phyloP scores from a whole-genome alignment of 1,140 invertebrate genomes.

The Drosophila kikkawai region DNA sequence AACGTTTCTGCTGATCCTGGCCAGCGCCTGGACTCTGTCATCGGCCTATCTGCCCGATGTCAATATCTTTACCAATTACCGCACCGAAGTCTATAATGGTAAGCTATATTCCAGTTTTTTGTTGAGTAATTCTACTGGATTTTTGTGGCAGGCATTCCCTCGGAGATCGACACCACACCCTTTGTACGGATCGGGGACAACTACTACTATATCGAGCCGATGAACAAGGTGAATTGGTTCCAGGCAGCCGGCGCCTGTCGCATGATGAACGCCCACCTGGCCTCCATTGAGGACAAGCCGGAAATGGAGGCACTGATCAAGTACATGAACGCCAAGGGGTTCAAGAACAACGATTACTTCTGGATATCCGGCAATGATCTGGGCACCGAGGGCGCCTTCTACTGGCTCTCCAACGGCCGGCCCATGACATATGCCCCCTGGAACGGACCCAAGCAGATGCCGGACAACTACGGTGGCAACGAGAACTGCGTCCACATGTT shows the following conservation, averaged over 20 bases:
- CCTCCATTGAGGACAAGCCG: conserved; percentile 67
- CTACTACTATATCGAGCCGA: conserved; percentile 70
- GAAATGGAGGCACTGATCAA: conserved; percentile 72
- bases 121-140: neutral
- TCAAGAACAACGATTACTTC: conserved; percentile 70
- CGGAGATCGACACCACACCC: conserved; percentile 68
- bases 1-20: conserved; percentile 34
- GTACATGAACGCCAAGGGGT: conserved; percentile 65
- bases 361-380: conserved; percentile 74
- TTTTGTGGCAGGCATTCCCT: conserved; percentile 47
- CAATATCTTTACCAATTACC: conserved; percentile 72
- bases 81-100: conserved; percentile 73
- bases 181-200: conserved; percentile 69
- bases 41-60: conserved; percentile 59
- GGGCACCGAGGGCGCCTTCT: conserved; percentile 71
- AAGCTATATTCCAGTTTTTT: neutral
- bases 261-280: conserved; percentile 72
- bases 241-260: conserved; percentile 71
- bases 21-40: conserved; percentile 16
- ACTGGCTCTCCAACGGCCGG: conserved; percentile 66
- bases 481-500: conserved; percentile 79
- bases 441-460: conserved; percentile 69
- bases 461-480: conserved; percentile 74
- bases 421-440: conserved; percentile 70
- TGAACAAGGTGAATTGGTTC: conserved; percentile 73